Evolutionary conservation across 2,888 invertebrate genomes (phyloP).

Genomic region (Epinotia brunnichana): DNA sequence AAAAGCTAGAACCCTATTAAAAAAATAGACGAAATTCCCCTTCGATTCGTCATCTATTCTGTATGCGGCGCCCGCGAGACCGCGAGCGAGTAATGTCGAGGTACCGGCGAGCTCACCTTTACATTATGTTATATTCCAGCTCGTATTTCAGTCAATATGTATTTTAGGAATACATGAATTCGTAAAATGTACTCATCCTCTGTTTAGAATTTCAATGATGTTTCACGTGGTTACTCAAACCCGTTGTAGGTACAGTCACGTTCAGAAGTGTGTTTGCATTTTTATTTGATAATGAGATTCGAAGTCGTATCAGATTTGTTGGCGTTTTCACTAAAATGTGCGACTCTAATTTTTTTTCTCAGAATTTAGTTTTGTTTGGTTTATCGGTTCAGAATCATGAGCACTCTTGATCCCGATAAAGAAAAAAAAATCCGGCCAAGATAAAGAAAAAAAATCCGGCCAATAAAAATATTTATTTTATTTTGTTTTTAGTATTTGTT

Average conservation of each 20-base stretch:
- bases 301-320: no score
- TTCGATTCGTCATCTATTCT: background rate
- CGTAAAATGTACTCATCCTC: background rate
- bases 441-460: no score
- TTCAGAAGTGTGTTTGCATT: no score
- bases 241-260: background rate
- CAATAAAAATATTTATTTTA: no score
- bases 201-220: background rate
- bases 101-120: background rate
- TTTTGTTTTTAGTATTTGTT: no score
- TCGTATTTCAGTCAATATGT: slow-evolving; percentile 14
- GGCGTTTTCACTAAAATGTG: no score
- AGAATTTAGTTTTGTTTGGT: no score
- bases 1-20: background rate
- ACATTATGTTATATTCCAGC: slow-evolving; percentile 13
- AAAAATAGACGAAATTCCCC: slow-evolving; percentile 12
- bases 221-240: background rate
- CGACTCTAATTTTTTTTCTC: no score
- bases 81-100: background rate
- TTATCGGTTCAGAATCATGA: no score
- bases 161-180: slow-evolving; percentile 4
- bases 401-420: no score
- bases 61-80: background rate
- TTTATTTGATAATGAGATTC: no score
- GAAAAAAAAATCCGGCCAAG: no score